A percentile compares a stretch with the other conserved stretches of the same genome.
These are phyloP conservation scores for Atta cephalotes DNA, from an alignment of 1,140 invertebrate species.

Conservation along the genomic window DNA sequence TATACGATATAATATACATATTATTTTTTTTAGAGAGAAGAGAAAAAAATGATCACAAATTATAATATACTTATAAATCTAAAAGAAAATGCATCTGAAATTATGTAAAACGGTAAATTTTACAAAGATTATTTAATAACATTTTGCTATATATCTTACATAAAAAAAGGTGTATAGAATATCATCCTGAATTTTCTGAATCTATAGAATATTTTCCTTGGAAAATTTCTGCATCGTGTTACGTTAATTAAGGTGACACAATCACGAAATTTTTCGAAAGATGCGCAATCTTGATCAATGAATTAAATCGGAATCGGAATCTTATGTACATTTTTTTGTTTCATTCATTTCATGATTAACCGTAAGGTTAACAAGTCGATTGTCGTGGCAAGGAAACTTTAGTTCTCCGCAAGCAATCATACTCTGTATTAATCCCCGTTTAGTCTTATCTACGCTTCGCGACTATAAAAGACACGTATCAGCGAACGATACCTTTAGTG, in stretches of 20 bases:
- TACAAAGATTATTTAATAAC: neutral
- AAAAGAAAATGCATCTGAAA: neutral
- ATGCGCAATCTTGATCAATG: neutral
- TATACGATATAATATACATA: neutral
- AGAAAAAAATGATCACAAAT: neutral
- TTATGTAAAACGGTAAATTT: neutral
- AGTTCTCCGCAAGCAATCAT: neutral
- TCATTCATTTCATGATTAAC: neutral
- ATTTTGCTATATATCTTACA: neutral
- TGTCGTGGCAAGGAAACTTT: constrained; percentile 20
- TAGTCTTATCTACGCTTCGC: constrained; percentile 56
- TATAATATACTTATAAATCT: neutral
- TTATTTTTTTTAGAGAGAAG: neutral
- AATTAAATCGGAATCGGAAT: neutral
- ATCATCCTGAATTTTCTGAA: neutral
- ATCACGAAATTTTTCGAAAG: neutral
- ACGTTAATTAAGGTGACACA: neutral
- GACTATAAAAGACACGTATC: constrained; percentile 80
- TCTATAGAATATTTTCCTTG: neutral
- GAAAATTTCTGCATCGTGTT: neutral
- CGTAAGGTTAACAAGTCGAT: neutral
- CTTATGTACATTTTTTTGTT: constrained; percentile 4
- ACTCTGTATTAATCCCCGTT: constrained; percentile 43
- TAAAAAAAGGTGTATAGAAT: neutral
- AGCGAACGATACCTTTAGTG: constrained; percentile 74